Evolutionary conservation across 2,113 vertebrate genomes (phyloP).

Genomic region (Rhizomys pruinosus): DNA sequence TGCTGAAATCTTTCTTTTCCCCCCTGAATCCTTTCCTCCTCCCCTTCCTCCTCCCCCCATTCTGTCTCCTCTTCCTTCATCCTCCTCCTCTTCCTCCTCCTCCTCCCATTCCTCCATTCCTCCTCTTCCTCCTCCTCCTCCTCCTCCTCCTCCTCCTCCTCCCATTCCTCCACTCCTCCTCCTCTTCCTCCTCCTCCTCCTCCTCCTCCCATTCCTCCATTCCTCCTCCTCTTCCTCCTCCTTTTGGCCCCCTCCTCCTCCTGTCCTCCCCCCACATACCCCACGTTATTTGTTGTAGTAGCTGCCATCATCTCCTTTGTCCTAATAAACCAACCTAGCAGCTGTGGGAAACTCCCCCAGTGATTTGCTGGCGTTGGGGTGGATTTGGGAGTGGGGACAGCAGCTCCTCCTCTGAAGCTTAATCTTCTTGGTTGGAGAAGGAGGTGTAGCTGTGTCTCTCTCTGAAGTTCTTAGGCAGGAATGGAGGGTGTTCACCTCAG

Average conservation of each 20-base stretch:
- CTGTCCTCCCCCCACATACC: too few species aligned
- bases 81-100: too few species aligned
- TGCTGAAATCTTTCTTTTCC: too few species aligned
- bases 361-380: slow-evolving; percentile 95
- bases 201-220: neutral
- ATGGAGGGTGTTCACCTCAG: neutral
- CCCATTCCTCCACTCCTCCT: neutral
- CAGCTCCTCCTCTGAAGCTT: neutral
- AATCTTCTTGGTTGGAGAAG: neutral
- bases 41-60: too few species aligned
- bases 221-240: too few species aligned
- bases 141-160: too few species aligned
- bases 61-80: too few species aligned
- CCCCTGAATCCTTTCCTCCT: too few species aligned
- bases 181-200: too few species aligned
- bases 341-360: slow-evolving; percentile 93
- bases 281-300: neutral
- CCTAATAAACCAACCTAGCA: neutral
- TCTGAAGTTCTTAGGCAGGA: neutral
- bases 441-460: neutral
- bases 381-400: neutral
- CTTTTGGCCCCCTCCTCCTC: too few species aligned
- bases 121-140: too few species aligned
- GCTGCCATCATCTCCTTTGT: neutral
- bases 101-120: too few species aligned